phyloP scores from a whole-genome alignment of 2,797 vertebrate genomes.

The Neopelma chrysocephalum region DNA sequence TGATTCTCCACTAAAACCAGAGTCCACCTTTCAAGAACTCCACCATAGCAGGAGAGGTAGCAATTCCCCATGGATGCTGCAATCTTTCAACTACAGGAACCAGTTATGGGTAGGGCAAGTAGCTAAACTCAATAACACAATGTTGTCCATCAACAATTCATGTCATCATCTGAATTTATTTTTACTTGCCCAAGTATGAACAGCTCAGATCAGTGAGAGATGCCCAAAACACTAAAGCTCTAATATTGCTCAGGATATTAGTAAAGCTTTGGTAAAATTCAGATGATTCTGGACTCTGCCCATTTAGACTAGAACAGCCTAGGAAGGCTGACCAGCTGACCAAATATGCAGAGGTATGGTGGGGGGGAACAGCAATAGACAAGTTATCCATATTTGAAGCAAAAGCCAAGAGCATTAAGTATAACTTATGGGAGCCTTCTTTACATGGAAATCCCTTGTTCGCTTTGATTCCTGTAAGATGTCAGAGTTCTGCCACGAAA shows the following conservation, averaged over 20 bases:
- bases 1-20: not conserved
- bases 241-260: not conserved
- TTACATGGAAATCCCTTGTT: not conserved
- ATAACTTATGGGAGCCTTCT: not conserved
- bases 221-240: not conserved
- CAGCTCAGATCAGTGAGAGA: not conserved
- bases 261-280: not conserved
- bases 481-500: not conserved
- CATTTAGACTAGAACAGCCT: not conserved
- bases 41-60: not conserved
- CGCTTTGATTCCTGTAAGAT: not conserved
- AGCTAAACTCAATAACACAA: not conserved
- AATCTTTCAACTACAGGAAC: not conserved
- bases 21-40: not conserved
- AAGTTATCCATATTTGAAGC: not conserved
- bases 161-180: not conserved
- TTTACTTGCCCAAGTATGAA: not conserved
- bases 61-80: not conserved
- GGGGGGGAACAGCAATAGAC: not conserved
- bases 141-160: not conserved
- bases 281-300: not conserved
- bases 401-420: not conserved
- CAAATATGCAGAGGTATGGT: not conserved
- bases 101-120: not conserved
- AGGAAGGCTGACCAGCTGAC: not conserved